phyloP scores from a whole-genome alignment of 2,797 vertebrate species.

The Ispidina picta region DNA sequence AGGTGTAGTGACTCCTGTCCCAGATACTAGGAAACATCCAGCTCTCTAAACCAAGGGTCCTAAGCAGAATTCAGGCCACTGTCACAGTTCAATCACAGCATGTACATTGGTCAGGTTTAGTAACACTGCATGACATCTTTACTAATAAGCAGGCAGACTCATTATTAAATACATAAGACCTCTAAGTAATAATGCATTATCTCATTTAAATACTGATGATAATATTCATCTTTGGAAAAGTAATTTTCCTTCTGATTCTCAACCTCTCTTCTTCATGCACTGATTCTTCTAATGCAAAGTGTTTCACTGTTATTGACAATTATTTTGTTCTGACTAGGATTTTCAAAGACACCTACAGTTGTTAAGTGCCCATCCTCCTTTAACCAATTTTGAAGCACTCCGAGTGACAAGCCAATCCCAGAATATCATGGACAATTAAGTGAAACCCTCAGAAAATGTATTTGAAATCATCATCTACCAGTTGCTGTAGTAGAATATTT shows the following conservation, averaged over 20 bases:
- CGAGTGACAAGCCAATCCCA: background rate
- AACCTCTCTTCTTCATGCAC: background rate
- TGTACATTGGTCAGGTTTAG: background rate
- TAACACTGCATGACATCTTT: background rate
- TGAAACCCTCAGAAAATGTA: background rate
- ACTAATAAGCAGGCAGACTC: background rate
- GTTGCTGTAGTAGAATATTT: background rate
- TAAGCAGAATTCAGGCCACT: background rate
- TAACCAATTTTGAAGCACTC: background rate
- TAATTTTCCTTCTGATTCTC: background rate
- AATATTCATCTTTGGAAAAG: background rate
- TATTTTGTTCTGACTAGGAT: background rate
- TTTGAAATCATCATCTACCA: background rate
- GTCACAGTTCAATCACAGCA: background rate
- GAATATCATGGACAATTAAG: background rate
- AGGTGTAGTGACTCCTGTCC: background rate
- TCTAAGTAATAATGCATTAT: background rate
- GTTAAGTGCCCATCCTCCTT: background rate
- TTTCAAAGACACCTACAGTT: background rate
- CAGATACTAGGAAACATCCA: background rate
- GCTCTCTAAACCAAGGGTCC: background rate
- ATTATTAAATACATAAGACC: background rate
- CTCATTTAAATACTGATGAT: background rate
- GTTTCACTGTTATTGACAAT: background rate
- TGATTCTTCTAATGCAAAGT: background rate